These are phyloP conservation scores for Mastomys natalensis DNA, from an alignment of 2,113 vertebrate genomes.

Conservation along the genomic window DNA sequence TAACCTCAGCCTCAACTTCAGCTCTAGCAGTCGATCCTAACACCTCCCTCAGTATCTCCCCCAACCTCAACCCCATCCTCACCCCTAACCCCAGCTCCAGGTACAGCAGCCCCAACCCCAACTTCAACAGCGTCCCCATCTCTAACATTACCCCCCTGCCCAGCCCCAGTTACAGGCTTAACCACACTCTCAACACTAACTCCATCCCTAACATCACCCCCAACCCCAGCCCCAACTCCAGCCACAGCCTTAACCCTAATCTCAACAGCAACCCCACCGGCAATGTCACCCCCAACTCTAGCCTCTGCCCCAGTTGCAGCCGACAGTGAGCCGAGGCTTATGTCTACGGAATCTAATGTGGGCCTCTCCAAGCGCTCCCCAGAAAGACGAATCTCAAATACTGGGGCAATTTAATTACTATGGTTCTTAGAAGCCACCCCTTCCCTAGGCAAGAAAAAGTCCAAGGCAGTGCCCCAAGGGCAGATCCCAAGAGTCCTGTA, in stretches of 20 bases:
- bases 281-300: neutral
- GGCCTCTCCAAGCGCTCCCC: neutral
- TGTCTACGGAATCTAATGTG: neutral
- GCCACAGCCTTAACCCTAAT: neutral
- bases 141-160: too few relatives aligned
- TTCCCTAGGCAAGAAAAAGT: slow-evolving; percentile 56
- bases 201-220: neutral
- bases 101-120: neutral
- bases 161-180: neutral
- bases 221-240: neutral
- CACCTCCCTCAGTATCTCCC: neutral
- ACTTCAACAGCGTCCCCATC: fast-evolving
- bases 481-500: neutral
- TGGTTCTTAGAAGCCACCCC: slow-evolving; percentile 79
- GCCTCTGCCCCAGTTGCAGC: neutral
- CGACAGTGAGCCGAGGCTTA: neutral
- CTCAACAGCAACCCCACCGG: neutral
- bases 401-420: slow-evolving; percentile 77
- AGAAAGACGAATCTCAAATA: slow-evolving; percentile 26
- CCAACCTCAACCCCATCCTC: neutral
- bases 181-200: neutral
- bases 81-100: neutral
- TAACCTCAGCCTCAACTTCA: neutral
- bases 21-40: neutral
- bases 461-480: neutral